Evolutionary conservation across 2,888 invertebrate species (phyloP).

Genomic region (Pterostichus niger): DNA sequence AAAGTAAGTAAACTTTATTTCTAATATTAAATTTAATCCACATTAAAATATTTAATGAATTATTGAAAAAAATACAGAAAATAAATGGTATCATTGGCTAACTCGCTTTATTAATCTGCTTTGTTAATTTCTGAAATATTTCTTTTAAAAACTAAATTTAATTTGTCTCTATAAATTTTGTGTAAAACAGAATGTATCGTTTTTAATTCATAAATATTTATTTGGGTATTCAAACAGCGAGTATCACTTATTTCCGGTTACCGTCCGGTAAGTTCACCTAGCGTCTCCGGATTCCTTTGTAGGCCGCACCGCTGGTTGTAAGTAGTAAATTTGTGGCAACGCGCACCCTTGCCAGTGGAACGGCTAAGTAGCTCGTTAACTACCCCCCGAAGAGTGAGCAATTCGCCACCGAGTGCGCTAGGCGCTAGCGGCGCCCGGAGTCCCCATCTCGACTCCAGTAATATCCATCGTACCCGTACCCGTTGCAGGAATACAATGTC

Average conservation of each 20-base stretch:
- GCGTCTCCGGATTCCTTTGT: neutral
- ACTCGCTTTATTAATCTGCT: too few species aligned
- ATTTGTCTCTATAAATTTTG: neutral
- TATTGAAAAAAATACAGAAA: too few species aligned
- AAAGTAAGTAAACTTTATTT: too few species aligned
- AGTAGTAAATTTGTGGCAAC: constrained; percentile 72
- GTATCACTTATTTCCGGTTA: neutral
- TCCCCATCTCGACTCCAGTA: constrained; percentile 4
- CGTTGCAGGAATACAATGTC: neutral
- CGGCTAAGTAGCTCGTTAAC: constrained; percentile 74
- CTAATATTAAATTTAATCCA: too few species aligned
- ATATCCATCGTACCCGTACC: constrained; percentile 13
- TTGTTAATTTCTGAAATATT: too few species aligned
- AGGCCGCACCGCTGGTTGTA: constrained; percentile 59
- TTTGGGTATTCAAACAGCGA: neutral
- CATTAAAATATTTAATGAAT: too few species aligned
- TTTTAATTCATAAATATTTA: too few species aligned
- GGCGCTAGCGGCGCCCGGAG: constrained; percentile 7
- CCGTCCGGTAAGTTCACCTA: neutral
- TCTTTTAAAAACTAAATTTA: neutral
- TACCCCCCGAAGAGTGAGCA: constrained; percentile 70
- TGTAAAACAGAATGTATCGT: neutral
- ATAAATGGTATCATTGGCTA: too few species aligned
- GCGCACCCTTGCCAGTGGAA: constrained; percentile 71
- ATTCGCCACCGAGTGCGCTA: constrained; percentile 38